Base-by-base conservation (phyloP, 1,140 invertebrate genomes). In the Lucilia sericata region DNA sequence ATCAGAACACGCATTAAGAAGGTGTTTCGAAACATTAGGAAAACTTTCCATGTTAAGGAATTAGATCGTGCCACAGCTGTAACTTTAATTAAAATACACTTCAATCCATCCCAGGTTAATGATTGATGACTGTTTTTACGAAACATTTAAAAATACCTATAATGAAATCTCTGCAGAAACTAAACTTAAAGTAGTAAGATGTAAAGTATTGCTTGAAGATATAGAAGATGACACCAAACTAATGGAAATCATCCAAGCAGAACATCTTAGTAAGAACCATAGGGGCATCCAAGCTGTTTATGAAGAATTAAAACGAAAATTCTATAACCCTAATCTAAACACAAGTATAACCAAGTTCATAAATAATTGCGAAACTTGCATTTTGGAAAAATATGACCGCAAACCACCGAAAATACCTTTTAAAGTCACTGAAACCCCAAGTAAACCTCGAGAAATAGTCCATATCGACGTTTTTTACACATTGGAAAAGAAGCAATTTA, bases 301-400 rank as follows among this genome's bases (percentile, higher is more conserved):
- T 19, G 70, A 83, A 83, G 82, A 83, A 83, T 36, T 83, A n/a
- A 83, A 83, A 83, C 19, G 13, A 49, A 60, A 49, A 74, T n/a
- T 74, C 47, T 74, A 74, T 25, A 25, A 51, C 70, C 83, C 70
- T 5, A 84, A 76, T 4, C n/a, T 84, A 47, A 76, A 30, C 8
- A 7, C n/a, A 34, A 84, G 47, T 49, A 55, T 84, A 76, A 84
- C 83, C n/a, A 8, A 84, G 42, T 84, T 84, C 51, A 75, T 84
- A 17, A 84, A 84, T 51, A 84, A 84, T 42, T 84, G 70, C 30
- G 83, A 84, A 30, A 30, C 76, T 5, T 84, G 83, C 21, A 84
- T n/a, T 51, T 19, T 76, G n/a, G 83, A 84, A 84, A 84, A 84
- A n/a, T 84, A 84, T 30, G 74, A 75, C 30, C 14, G 83, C 36